phyloP scores from a whole-genome alignment of 2,113 vertebrate genomes.

The Peromyscus polionotus region DNA sequence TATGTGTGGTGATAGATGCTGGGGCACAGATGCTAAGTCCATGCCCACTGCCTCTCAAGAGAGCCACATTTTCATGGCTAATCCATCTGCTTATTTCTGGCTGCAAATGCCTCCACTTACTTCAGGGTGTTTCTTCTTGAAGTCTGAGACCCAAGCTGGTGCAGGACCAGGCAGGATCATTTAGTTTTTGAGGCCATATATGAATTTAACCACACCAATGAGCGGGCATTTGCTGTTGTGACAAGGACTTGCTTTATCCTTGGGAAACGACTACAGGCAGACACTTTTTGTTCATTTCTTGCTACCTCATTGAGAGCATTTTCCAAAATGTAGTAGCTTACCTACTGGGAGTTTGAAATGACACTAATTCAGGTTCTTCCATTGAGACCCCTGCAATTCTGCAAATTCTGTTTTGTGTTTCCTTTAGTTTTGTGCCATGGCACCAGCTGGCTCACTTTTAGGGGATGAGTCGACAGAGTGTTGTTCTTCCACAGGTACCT shows the following conservation, averaged over 20 bases:
- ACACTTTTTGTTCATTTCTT: not conserved
- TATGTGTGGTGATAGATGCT: not conserved
- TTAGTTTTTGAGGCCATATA: not conserved
- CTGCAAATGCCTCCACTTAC: not conserved
- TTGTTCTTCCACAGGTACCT: not conserved
- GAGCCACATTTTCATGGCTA: not conserved
- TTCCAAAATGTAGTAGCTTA: not conserved
- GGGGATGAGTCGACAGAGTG: not conserved
- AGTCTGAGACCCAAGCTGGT: not conserved
- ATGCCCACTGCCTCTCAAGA: rapidly evolving
- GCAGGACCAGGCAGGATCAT: not conserved
- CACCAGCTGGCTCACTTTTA: not conserved
- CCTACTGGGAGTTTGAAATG: not conserved
- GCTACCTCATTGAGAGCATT: not conserved
- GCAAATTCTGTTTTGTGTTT: not conserved
- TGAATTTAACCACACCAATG: not conserved
- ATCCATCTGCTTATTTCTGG: not conserved
- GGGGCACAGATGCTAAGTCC: not conserved
- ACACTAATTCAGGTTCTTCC: not conserved
- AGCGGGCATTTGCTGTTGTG: not conserved
- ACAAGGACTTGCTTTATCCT: not conserved
- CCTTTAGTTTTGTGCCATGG: not conserved
- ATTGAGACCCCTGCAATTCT: not conserved
- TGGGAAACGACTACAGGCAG: not conserved
- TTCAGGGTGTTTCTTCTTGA: not conserved